Evolutionary conservation across 2,797 vertebrate species (phyloP), one percentile per base, ranked within the genome.

Genomic region (Hirundo rustica): DNA sequence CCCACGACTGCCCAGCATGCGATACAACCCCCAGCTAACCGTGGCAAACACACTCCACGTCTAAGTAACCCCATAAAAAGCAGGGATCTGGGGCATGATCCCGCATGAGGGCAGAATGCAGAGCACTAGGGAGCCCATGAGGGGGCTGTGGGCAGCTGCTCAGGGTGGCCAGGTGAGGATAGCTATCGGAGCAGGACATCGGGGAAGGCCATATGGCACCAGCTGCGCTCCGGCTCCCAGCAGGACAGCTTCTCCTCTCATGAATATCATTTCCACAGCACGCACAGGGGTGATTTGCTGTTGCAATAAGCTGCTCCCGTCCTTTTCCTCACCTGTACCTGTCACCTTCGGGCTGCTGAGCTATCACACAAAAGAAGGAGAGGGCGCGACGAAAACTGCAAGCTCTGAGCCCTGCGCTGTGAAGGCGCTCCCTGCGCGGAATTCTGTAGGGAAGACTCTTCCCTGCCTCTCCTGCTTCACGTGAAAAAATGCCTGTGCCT

Each of bases 221-320:
- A 96, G 93, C 94, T 96, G 95, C 51, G 93, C 77, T 87, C 84
- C 5, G 19, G 11, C 45, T 96, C 90, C 94, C 93, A 53, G 86
- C 84, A 95, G 88, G 60, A 77, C 55, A 30, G 2, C 67, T 32
- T 67, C 74, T 93, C 83, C 67, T 91, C 78, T 76, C 73, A 86
- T 6, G n/a, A 93, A 93, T 88, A 38, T 82, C 20, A 78, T 95
- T 96, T 91, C 91, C 73, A 84, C 45, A 68, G 73, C 32, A 16
- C 48, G 75, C 65, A 40, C 10, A 58, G 58, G 45, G 92, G n/a
- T 3, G 44, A 73, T 73, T 47, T 4, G 7, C 57, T 50, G 8
- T 13, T 55, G 61, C 51, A 64, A 51, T 67, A 75, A 92, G 42
- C 73, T 51, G 44, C 17, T 51, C 38, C 53, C 75, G 57, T 73